Base-by-base conservation (phyloP, 1,140 invertebrate species). In the Idris sp. region DNA sequence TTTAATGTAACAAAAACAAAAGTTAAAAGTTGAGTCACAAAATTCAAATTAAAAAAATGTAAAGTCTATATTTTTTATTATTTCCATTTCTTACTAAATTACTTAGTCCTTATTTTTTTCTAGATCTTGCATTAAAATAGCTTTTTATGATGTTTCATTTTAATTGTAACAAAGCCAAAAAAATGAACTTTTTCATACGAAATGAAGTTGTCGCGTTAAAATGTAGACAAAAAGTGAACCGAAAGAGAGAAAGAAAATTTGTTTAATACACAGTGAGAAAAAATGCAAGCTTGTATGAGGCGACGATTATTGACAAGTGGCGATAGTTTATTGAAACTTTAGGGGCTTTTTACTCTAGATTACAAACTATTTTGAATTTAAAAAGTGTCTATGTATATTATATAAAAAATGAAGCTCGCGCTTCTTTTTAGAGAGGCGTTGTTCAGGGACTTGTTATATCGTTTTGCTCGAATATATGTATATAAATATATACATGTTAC, bases 371-470 rank as follows among this genome's bases (percentile, higher is more conserved):
- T 77, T 73, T 62, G 43, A 69, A 73, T 77, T 73, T 64, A 4
- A 73, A n/a, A 73, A 73, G 38, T 77, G 64, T 77, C 62, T 68
- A 68, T 76, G 44, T 77, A 73, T 69, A n/a, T n/a, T n/a, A n/a
- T 41, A 69, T 73, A 73, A n/a, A n/a, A n/a, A n/a, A 75, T 36
- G 61, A 73, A 73, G 35, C 59, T 62, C 74, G 35, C 59, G 68
- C 74, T 69, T 56, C 51, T 73, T 68, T 71, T 64, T 64, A 64
- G 58, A 48, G 68, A 67, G 64, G 51, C 74, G 67, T 56, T 53
- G 51, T 69, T 77, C 74, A 77, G 74, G 74, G 68, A 77, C 68
- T 73, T 77, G 68, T 77, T 73, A 77, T 77, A 77, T 77, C 58
- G 64, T 72, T 76, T 76, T 76, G 67, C 67, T 76, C 74, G 67